A percentile compares a stretch with the other conserved stretches of the same genome.
Evolutionary conservation across 2,888 invertebrate genomes (phyloP).

Genomic region (Nowickia ferox): DNA sequence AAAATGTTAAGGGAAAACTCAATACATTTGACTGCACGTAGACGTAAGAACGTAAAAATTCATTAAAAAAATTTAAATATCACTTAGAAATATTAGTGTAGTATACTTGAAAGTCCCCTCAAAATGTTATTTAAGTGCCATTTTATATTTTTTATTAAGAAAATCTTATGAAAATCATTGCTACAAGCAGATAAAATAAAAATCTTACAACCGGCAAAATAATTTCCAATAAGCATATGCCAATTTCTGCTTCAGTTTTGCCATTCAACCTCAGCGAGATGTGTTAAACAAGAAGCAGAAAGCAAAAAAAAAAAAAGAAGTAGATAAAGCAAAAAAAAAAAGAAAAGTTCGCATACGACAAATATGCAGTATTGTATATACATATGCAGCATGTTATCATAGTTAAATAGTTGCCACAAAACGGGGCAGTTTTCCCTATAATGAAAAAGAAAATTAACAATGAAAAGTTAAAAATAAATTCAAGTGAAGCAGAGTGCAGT

Average conservation of each 20-base stretch:
- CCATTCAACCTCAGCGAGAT: conserved; percentile 56
- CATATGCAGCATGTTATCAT: conserved; percentile 32
- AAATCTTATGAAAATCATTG: conserved; percentile 70
- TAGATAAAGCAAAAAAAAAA: conserved; percentile 19
- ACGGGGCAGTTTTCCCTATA: conserved; percentile 30
- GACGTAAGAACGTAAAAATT: conserved; percentile 74
- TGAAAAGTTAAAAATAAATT: conserved; percentile 2
- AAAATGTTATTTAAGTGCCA: conserved; percentile 69
- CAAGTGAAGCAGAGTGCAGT: conserved; percentile 6
- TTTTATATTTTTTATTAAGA: conserved; percentile 66
- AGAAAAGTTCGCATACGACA: conserved; percentile 45
- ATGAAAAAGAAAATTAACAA: conserved; percentile 15
- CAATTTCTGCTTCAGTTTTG: conserved; percentile 56
- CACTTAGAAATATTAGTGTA: conserved; percentile 71
- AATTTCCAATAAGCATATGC: conserved; percentile 69
- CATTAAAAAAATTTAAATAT: conserved; percentile 71
- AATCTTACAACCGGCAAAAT: conserved; percentile 68
- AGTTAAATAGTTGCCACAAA: conserved; percentile 36
- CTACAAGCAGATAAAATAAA: conserved; percentile 66
- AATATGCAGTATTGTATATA: conserved; percentile 58
- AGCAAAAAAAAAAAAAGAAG: conserved; percentile 45
- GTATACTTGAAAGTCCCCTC: conserved; percentile 66
- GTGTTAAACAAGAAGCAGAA: conserved; percentile 50
- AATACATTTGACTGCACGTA: conserved; percentile 79
- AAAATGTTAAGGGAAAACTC: conserved; percentile 78